A percentile compares a stretch with the other conserved stretches of the same genome.
Evolutionary conservation across 2,113 vertebrate species (phyloP).

Genomic region (Platichthys flesus): DNA sequence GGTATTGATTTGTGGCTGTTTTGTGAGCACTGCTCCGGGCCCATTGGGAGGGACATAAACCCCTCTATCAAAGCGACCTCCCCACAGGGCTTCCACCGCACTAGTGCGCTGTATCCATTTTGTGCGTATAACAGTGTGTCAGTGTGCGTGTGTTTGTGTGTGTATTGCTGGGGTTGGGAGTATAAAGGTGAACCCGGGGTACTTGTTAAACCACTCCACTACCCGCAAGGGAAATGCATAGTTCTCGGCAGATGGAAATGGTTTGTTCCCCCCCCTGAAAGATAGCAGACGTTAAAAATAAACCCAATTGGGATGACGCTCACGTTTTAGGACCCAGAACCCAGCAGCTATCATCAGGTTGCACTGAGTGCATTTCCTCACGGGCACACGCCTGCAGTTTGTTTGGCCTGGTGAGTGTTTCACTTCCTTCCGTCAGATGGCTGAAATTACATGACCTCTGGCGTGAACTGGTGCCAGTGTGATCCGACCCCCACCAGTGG

Average conservation of each 20-base stretch:
- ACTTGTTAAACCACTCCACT: constrained; percentile 50
- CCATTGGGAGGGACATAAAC: constrained; percentile 56
- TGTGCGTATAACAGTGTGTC: not conserved
- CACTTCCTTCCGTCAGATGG: constrained; percentile 16
- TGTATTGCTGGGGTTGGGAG: not conserved
- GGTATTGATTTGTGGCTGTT: constrained; percentile 72
- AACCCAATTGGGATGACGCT: constrained; percentile 34
- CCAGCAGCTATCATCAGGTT: not conserved
- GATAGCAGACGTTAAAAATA: constrained; percentile 44
- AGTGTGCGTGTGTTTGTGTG: not conserved
- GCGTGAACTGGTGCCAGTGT: constrained; percentile 25
- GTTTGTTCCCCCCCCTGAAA: constrained; percentile 17
- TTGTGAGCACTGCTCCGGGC: constrained; percentile 43
- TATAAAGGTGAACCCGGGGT: constrained; percentile 43
- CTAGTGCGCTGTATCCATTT: not conserved
- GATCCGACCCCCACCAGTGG: constrained; percentile 18
- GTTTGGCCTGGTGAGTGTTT: constrained; percentile 29
- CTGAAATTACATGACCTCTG: constrained; percentile 57
- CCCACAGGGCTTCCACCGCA: constrained; percentile 35
- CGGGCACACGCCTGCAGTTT: constrained; percentile 12
- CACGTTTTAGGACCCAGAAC: constrained; percentile 16
- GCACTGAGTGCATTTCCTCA: constrained; percentile 10
- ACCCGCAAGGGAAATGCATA: constrained; percentile 41
- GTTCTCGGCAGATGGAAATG: constrained; percentile 17
- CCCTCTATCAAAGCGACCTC: constrained; percentile 62